phyloP scores from a whole-genome alignment of 2,888 invertebrate species.

The Agrochola lota region DNA sequence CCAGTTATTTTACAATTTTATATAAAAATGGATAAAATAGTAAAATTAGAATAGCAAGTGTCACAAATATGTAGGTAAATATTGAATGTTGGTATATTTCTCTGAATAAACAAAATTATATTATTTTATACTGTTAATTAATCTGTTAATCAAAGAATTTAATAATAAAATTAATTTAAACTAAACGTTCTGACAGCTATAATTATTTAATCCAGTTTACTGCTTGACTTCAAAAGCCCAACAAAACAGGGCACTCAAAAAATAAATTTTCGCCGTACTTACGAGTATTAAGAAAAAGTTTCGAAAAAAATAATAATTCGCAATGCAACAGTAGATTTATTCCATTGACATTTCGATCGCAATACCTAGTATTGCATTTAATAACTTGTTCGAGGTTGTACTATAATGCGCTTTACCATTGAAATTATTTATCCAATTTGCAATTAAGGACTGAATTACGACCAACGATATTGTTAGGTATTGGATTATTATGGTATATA shows the following conservation, averaged over 20 bases:
- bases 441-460: slow-evolving; percentile 6
- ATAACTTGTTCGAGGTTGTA: slow-evolving; percentile 43
- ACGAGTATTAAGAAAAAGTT: background rate
- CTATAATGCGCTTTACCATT: slow-evolving; percentile 51
- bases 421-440: slow-evolving; percentile 27
- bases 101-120: background rate
- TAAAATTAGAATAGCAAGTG: background rate
- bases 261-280: background rate
- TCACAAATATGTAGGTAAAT: background rate
- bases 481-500: slow-evolving; percentile 1
- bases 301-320: background rate
- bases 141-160: background rate
- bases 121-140: background rate
- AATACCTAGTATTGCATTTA: slow-evolving; percentile 34
- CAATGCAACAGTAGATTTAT: slow-evolving; percentile 15
- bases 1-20: no score
- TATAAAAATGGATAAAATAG: no score
- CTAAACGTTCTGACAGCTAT: background rate
- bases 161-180: background rate
- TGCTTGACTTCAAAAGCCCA: background rate
- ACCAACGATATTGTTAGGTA: background rate
- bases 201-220: background rate
- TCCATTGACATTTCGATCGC: slow-evolving; percentile 53
- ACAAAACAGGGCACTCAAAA: background rate
- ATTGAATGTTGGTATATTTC: background rate